Percentiles rank a stretch among this genome's conserved stretches.
Conservation (phyloP, 1,140 invertebrate species). For the Apolygus lucorum region DNA sequence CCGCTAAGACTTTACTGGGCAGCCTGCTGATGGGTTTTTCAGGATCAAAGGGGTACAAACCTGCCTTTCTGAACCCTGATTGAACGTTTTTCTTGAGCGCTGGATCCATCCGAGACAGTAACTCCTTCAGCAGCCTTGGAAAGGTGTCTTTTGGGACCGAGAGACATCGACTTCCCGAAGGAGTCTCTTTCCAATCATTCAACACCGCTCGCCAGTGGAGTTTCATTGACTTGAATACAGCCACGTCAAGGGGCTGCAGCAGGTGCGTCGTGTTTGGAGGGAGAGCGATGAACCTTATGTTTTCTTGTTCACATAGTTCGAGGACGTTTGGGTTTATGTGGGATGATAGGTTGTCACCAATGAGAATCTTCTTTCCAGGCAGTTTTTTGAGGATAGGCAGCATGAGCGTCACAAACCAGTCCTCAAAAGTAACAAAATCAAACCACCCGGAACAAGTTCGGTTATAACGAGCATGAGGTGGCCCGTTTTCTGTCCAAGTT, state of each 20-base stretch:
- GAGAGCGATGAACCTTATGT: no score
- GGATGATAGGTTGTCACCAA: no score
- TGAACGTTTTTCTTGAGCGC: neutral
- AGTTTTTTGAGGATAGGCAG: no score
- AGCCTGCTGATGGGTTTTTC: neutral
- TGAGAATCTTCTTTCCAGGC: no score
- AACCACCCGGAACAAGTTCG: no score
- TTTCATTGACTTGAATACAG: conserved; percentile 39
- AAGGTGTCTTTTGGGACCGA: neutral
- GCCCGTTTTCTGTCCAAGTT: no score
- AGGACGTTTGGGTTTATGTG: no score
- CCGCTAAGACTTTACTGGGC: neutral
- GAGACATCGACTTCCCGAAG: neutral
- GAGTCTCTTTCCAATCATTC: conserved; percentile 34
- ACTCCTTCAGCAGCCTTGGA: neutral
- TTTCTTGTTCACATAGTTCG: no score
- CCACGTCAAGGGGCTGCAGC: conserved; percentile 42
- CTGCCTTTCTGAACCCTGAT: neutral
- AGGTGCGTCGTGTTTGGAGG: conserved; percentile 39
- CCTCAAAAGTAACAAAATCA: no score
- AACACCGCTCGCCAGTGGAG: conserved; percentile 38
- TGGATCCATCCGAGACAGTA: neutral
- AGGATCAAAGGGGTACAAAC: neutral
- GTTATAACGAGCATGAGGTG: no score
- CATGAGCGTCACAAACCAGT: no score